Evolutionary conservation across 2,113 vertebrate species (phyloP).

Genomic region (Ranitomeya variabilis): DNA sequence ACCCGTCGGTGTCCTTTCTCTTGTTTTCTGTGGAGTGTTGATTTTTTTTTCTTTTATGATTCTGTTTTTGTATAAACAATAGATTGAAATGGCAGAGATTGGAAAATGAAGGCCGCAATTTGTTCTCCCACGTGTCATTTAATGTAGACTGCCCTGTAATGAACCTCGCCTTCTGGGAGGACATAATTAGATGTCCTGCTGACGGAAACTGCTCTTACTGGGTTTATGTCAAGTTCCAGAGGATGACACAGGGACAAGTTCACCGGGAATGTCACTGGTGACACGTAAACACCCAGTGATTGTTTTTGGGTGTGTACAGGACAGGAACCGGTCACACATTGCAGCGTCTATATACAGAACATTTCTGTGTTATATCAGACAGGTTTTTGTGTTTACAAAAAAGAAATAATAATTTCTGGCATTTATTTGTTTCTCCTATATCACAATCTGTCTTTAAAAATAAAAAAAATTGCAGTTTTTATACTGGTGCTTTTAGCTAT

Average conservation of each 20-base stretch:
- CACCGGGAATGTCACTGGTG: background rate
- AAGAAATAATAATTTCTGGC: no score
- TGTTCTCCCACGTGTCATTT: background rate
- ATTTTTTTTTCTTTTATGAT: no score
- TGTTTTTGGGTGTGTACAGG: background rate
- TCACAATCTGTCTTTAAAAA: no score
- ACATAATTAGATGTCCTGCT: background rate
- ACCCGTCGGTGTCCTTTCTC: background rate
- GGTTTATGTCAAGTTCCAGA: background rate
- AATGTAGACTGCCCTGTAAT: no score
- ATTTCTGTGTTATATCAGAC: no score
- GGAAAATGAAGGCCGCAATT: background rate
- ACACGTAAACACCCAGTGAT: background rate
- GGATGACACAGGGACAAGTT: background rate
- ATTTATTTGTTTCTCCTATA: no score
- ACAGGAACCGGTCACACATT: background rate
- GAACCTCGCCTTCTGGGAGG: no score
- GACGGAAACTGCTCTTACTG: background rate
- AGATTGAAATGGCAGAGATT: no score
- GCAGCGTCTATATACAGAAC: background rate
- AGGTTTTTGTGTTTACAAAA: no score
- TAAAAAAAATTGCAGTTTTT: no score
- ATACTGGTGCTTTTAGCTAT: no score
- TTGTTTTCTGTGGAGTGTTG: background rate
- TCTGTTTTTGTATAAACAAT: no score